phyloP scores from a whole-genome alignment of 2,113 vertebrate genomes.

The Piprites chloris region DNA sequence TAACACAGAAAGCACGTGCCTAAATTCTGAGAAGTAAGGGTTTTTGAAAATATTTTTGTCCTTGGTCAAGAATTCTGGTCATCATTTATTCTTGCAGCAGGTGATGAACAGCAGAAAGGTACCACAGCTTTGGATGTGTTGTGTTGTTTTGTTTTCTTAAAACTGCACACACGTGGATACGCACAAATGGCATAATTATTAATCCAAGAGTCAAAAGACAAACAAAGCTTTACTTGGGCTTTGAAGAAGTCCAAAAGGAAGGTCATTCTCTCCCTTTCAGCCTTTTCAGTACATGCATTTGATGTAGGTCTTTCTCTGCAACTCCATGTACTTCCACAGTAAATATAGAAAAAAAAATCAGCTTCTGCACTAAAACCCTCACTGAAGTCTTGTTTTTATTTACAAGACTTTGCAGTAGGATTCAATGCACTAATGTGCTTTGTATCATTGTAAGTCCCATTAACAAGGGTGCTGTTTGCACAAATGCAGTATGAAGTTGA shows the following conservation, averaged over 20 bases:
- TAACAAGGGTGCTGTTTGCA: not conserved
- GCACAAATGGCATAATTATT: not conserved
- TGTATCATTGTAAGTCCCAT: not conserved
- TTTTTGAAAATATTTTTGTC: not conserved
- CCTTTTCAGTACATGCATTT: not conserved
- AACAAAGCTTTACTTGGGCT: not conserved
- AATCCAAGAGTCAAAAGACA: not conserved
- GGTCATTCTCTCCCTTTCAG: not conserved
- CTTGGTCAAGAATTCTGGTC: not conserved
- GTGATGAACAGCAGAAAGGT: not conserved
- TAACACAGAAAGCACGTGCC: not conserved
- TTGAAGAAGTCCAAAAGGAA: conserved; percentile 18
- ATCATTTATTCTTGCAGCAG: not conserved
- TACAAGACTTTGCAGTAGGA: not conserved
- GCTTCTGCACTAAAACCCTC: not conserved
- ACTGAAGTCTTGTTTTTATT: not conserved
- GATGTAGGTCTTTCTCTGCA: not conserved
- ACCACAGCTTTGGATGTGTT: not conserved
- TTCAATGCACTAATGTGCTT: not conserved
- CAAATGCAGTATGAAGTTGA: not conserved
- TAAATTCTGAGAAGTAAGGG: not conserved
- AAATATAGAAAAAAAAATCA: not conserved
- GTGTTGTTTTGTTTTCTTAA: conserved; percentile 1
- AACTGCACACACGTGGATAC: not conserved
- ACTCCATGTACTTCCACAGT: not conserved